Conservation (phyloP, 2,113 vertebrate genomes). For the Charadrius vociferus region DNA sequence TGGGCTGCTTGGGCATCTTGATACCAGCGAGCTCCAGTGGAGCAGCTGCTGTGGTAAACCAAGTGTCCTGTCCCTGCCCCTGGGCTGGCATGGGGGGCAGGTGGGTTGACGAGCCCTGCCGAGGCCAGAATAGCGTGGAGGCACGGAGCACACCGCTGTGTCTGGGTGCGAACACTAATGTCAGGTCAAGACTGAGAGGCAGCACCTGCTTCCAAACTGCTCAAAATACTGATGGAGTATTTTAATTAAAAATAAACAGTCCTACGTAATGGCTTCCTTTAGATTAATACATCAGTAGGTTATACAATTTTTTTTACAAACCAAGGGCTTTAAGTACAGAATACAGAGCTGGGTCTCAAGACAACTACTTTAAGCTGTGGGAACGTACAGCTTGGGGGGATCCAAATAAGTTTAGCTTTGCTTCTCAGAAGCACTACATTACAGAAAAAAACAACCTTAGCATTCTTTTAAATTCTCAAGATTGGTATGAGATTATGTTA, state of each 20-base stretch:
- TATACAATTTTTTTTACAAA: not conserved
- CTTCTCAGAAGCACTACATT: not conserved
- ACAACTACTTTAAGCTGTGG: not conserved
- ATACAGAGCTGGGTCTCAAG: not conserved
- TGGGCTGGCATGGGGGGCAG: too few species aligned
- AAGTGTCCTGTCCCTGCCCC: too few species aligned
- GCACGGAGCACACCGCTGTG: too few species aligned
- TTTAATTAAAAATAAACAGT: not conserved
- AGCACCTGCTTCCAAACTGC: fast-evolving
- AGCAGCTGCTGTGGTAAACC: too few species aligned
- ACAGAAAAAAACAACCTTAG: not conserved
- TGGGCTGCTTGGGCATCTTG: too few species aligned
- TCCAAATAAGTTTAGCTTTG: not conserved
- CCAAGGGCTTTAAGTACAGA: not conserved
- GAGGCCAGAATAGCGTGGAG: too few species aligned
- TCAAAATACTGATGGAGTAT: not conserved
- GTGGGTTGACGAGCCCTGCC: too few species aligned
- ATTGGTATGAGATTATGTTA: not conserved
- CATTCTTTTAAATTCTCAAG: not conserved
- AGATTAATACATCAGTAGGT: not conserved
- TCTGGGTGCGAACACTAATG: too few species aligned
- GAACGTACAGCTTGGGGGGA: not conserved
- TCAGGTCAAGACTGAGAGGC: not conserved
- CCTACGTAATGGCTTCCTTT: not conserved
- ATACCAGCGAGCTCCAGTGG: too few species aligned